Evolutionary conservation across 2,888 invertebrate species (phyloP).

Genomic region (Meta bourneti): DNA sequence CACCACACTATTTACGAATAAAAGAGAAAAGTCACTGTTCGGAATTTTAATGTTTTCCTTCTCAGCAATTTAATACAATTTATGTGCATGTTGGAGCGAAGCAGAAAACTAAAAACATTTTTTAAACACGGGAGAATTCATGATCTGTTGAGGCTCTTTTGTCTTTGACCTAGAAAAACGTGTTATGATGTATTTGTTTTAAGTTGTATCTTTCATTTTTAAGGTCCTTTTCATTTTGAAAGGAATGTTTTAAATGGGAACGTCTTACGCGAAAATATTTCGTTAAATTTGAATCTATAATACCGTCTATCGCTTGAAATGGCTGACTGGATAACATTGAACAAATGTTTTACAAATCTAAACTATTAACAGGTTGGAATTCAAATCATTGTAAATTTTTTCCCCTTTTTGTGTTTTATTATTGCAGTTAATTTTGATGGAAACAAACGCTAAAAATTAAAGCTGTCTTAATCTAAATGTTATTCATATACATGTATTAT

Average conservation of each 20-base stretch:
- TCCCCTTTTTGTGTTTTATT: too few species aligned
- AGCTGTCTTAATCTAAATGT: too few species aligned
- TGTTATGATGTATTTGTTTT: not conserved
- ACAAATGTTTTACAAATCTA: too few species aligned
- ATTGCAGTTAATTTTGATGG: too few species aligned
- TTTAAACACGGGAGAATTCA: not conserved
- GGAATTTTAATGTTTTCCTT: not conserved
- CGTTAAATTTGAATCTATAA: too few species aligned
- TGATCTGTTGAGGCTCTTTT: not conserved
- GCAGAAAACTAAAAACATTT: not conserved
- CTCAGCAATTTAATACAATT: not conserved
- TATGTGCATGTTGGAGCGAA: not conserved
- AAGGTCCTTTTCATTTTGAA: not conserved
- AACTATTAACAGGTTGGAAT: too few species aligned
- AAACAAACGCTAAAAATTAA: too few species aligned
- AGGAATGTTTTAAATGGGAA: not conserved
- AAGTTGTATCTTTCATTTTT: not conserved
- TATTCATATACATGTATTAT: too few species aligned
- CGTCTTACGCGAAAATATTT: too few species aligned
- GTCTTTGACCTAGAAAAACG: slow-evolving; percentile 31
- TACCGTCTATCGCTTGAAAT: too few species aligned
- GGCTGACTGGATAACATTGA: too few species aligned
- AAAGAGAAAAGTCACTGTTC: not conserved
- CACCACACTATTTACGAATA: not conserved
- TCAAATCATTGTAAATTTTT: too few species aligned